Evolutionary conservation across 2,888 invertebrate species (phyloP), one percentile per base, ranked within the genome.

Genomic region (Cyclophora albipunctata): DNA sequence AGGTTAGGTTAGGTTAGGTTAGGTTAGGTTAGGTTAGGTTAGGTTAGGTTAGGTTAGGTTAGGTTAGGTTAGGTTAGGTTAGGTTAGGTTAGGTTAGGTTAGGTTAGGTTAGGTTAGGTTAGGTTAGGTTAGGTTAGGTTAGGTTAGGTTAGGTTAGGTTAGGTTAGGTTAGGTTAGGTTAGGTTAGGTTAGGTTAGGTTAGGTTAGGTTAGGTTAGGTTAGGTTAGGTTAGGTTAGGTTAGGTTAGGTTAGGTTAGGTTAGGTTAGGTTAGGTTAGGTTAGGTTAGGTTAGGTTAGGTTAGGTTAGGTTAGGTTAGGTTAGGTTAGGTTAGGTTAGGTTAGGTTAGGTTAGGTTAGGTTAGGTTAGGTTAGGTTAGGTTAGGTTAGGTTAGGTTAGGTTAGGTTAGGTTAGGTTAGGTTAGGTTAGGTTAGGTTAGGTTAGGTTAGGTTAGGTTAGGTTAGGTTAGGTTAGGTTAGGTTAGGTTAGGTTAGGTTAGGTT

Each of bases 1-100:
- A 42, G 42, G 42, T 42, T 42, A 42, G 42, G 42, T 42, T 55
- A 53, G 55, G 55, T 54, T 57, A 55, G 58, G 55, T 55, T 55
- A 58, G 55, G 55, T 55, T 55, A 53, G 55, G 53, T 58, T 53
- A 58, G 55, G 55, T 55, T 55, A 58, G 54, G 58, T 58, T 58
- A 53, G 58, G 53, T 55, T 53, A 53, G 55, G 53, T 58, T 55
- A 58, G 54, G 52, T 57, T 52, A 42, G 57, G 54, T 54, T 54
- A 52, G 55, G 54, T 58, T 58, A 58, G 54, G 55, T 53, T 55
- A 51, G 52, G 53, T 53, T 55, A 50, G 51, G 55, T 55, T 54
- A 54, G 51, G 55, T 55, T 53, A 51, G 53, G 53, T 54, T 57
- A 56, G 53, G 57, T 53, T 57, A 57, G 52, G 54, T 57, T 56